Conservation (phyloP, 2,888 invertebrate species). For the Odontomyia ornata region DNA sequence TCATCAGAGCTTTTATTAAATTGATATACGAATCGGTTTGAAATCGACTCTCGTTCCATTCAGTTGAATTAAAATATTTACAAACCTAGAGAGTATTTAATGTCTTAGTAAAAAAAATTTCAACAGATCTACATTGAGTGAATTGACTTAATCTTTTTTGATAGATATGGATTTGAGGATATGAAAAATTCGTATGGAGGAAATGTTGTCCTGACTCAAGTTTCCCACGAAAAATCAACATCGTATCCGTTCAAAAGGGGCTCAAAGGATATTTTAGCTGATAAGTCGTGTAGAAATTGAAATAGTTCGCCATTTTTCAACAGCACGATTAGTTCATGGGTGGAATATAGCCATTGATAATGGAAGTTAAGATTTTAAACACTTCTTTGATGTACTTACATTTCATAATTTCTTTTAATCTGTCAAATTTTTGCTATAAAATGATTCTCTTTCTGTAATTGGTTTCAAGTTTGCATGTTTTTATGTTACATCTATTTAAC, state of each 20-base stretch:
- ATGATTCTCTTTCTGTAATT: too few species aligned
- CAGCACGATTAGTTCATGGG: too few species aligned
- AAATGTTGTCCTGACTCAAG: not conserved
- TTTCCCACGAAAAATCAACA: slow-evolving; percentile 43
- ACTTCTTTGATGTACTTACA: too few species aligned
- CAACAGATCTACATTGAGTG: not conserved
- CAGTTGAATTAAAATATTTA: not conserved
- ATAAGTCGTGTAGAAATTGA: slow-evolving; percentile 39
- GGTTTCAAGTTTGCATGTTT: too few species aligned
- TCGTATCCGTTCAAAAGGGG: slow-evolving; percentile 44
- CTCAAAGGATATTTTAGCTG: slow-evolving; percentile 45
- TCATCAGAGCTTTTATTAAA: slow-evolving; percentile 27
- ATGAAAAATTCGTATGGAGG: not conserved
- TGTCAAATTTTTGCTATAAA: too few species aligned
- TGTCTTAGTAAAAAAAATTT: not conserved
- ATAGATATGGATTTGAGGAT: not conserved
- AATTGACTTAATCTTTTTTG: not conserved
- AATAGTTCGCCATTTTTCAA: not conserved
- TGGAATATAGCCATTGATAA: too few species aligned
- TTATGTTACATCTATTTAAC: too few species aligned
- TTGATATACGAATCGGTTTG: not conserved
- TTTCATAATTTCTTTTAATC: too few species aligned
- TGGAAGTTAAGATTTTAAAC: too few species aligned
- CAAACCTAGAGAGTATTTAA: not conserved
- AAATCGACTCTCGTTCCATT: not conserved